Evolutionary conservation across 2,888 invertebrate species (phyloP).

Genomic region (Heliconius charithonia): DNA sequence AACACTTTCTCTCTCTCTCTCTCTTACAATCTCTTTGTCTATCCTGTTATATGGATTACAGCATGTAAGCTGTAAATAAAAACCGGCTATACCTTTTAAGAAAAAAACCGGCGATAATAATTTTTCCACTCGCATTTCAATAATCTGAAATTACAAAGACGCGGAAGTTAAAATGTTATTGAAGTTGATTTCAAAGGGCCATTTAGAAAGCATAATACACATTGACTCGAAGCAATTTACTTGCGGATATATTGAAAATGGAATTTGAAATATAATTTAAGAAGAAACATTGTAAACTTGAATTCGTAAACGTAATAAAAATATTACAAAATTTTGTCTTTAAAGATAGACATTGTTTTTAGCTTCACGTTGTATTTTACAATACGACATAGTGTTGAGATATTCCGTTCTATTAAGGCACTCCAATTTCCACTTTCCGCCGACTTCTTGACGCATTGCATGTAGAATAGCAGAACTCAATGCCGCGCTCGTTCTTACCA

Average conservation of each 20-base stretch:
- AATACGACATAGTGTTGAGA: no score
- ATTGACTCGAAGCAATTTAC: slow-evolving; percentile 10
- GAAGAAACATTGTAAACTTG: not conserved
- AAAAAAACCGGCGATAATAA: not conserved
- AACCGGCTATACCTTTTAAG: not conserved
- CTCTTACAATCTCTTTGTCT: no score
- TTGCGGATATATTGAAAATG: not conserved
- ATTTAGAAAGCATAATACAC: slow-evolving; percentile 6
- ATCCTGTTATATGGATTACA: no score
- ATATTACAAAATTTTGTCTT: not conserved
- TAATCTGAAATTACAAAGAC: slow-evolving; percentile 1
- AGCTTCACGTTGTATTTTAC: no score
- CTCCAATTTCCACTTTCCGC: no score
- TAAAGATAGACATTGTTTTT: no score
- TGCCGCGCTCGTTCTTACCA: no score
- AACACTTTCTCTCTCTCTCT: no score
- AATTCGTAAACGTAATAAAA: not conserved
- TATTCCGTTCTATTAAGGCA: no score
- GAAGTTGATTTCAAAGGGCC: slow-evolving; percentile 18
- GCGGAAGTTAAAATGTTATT: slow-evolving; percentile 1
- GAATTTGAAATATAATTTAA: not conserved
- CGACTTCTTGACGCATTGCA: no score
- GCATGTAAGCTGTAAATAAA: no score
- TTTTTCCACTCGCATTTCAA: not conserved
- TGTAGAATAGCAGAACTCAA: no score